These are phyloP conservation scores for Bathynomus jamesi DNA, from an alignment of 1,140 invertebrate genomes.

Conservation along the genomic window DNA sequence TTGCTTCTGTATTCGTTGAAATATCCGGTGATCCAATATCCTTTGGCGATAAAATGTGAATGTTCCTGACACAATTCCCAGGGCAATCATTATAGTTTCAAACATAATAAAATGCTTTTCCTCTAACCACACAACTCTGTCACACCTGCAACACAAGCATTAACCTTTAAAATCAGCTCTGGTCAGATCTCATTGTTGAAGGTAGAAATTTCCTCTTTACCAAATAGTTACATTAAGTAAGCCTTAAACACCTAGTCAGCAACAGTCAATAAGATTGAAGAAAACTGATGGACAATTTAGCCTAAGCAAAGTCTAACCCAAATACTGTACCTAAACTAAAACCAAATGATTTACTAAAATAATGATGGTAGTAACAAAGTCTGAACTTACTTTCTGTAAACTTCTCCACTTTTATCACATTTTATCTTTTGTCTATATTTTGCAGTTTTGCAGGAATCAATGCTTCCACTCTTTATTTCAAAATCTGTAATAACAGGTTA, in stretches of 20 bases:
- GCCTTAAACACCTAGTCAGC: no score
- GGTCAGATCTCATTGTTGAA: no score
- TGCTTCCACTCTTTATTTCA: conserved; percentile 20
- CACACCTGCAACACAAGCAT: conserved; percentile 17
- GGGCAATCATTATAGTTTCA: conserved; percentile 11
- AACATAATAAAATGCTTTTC: conserved; percentile 26
- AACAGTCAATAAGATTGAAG: no score
- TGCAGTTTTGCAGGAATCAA: conserved; percentile 12
- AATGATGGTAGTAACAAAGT: no score
- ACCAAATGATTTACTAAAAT: no score
- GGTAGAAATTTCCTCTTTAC: no score
- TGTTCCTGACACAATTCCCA: conserved; percentile 14
- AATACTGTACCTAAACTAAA: no score
- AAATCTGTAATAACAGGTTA: conserved; percentile 14
- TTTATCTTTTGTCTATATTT: conserved; percentile 25
- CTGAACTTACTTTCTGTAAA: conserved; percentile 23
- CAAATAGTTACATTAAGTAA: no score
- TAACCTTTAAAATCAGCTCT: not conserved
- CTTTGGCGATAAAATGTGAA: conserved; percentile 23
- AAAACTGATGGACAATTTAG: no score
- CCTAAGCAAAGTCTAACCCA: no score
- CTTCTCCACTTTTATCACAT: conserved; percentile 23
- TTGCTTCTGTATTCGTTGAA: conserved; percentile 26
- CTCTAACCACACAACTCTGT: conserved; percentile 27
- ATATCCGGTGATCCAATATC: conserved; percentile 20